Conservation (phyloP, 2,113 vertebrate species). For the Heterotis niloticus region DNA sequence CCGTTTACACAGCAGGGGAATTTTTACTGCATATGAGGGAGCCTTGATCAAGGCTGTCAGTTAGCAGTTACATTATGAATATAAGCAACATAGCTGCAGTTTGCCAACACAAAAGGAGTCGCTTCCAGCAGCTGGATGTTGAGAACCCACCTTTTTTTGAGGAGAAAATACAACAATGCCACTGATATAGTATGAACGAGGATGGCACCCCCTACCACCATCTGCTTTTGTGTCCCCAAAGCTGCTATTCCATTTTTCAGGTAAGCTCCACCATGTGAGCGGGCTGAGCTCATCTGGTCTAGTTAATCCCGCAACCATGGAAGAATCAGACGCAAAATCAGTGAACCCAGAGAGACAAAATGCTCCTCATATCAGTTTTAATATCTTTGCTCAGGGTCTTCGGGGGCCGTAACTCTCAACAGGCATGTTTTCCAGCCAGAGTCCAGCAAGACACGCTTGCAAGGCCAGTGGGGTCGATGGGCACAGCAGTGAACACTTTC, state of each 20-base stretch:
- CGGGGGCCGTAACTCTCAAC: not conserved
- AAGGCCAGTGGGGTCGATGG: too few relatives aligned
- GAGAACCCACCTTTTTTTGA: too few relatives aligned
- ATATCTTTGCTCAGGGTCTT: not conserved
- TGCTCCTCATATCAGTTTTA: not conserved
- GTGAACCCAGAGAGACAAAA: not conserved
- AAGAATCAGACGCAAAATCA: not conserved
- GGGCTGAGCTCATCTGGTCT: not conserved
- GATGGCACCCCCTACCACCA: not conserved
- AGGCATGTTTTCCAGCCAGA: not conserved
- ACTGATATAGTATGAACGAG: not conserved
- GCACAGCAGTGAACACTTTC: not conserved
- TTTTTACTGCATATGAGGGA: too few relatives aligned
- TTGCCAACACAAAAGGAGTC: too few relatives aligned
- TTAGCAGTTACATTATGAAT: too few relatives aligned
- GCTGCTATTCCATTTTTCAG: not conserved
- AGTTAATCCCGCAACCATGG: not conserved
- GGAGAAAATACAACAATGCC: too few relatives aligned
- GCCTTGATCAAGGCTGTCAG: too few relatives aligned
- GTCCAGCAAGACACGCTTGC: too few relatives aligned
- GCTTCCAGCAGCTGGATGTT: too few relatives aligned
- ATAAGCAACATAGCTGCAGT: too few relatives aligned
- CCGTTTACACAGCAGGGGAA: too few relatives aligned
- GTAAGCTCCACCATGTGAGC: not conserved
- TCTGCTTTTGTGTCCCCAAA: not conserved